A percentile compares a stretch with the other conserved stretches of the same genome.
Conservation (phyloP, 2,797 vertebrate species). For the Enteromius trimaculatus region DNA sequence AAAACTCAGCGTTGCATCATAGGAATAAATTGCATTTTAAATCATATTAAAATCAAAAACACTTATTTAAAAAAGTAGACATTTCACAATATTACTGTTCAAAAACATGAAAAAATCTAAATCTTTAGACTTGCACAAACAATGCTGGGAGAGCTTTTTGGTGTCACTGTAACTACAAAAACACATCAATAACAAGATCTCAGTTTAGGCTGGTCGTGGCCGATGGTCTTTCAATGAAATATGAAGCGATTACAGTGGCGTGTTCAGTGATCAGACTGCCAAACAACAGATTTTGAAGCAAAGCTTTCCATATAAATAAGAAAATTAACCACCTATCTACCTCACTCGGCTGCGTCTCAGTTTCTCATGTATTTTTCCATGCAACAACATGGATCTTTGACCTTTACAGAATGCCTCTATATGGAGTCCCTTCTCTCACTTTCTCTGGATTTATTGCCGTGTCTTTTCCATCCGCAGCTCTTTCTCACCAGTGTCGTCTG, state of each 20-base stretch:
- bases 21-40: not conserved
- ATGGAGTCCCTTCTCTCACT: not conserved
- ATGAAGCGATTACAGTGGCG: conserved; percentile 18
- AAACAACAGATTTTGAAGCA: conserved; percentile 47
- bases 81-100: not conserved
- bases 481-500: conserved; percentile 47
- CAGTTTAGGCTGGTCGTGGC: not conserved
- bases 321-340: conserved; percentile 55
- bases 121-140: not conserved
- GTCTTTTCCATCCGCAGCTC: conserved; percentile 36
- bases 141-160: not conserved
- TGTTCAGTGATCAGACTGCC: conserved; percentile 45
- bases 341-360: conserved; percentile 23
- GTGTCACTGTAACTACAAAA: not conserved
- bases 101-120: not conserved
- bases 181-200: conserved; percentile 17
- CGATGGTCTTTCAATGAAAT: not conserved
- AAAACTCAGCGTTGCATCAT: not conserved
- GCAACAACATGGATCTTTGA: conserved; percentile 29
- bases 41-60: not conserved
- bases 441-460: conserved; percentile 20
- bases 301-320: conserved; percentile 62
- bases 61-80: not conserved
- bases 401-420: conserved; percentile 41
- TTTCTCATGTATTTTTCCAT: conserved; percentile 9